Conservation (phyloP, 2,888 invertebrate genomes). For the Scaptomyza cyrtandrae region DNA sequence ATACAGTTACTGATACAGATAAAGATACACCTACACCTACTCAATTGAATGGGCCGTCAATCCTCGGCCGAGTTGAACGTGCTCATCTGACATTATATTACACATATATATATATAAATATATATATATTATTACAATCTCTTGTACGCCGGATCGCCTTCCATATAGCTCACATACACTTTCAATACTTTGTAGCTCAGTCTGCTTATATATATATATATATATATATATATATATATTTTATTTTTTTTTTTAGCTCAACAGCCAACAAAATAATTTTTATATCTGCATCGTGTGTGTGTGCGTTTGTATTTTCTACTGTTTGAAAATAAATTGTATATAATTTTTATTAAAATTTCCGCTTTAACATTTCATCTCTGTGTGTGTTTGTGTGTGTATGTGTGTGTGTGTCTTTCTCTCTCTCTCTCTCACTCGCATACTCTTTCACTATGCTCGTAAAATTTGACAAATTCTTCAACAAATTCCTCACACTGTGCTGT, state of each 20-base stretch:
- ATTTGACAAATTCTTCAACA: constrained; percentile 45
- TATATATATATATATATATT: background rate
- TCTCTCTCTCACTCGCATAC: background rate
- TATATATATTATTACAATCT: constrained; percentile 30
- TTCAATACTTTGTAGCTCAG: constrained; percentile 51
- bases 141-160: constrained; percentile 28
- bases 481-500: constrained; percentile 38
- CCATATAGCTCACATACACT: constrained; percentile 45
- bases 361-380: constrained; percentile 57
- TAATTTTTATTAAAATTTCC: constrained; percentile 79
- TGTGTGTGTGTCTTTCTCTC: constrained; percentile 27
- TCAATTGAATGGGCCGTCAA: constrained; percentile 59
- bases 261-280: constrained; percentile 1
- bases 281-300: background rate
- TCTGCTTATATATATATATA: constrained; percentile 21
- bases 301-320: constrained; percentile 46
- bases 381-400: constrained; percentile 4
- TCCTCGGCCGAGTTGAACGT: constrained; percentile 76
- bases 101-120: constrained; percentile 2
- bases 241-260: constrained; percentile 25
- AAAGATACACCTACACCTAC: constrained; percentile 47
- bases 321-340: constrained; percentile 78
- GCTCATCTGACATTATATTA: constrained; percentile 67
- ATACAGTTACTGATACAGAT: constrained; percentile 19
- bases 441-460: constrained; percentile 22